Percentiles rank a stretch among this genome's conserved stretches.
These are phyloP conservation scores for Etheostoma spectabile DNA, from an alignment of 2,113 vertebrate genomes.

Conservation along the genomic window DNA sequence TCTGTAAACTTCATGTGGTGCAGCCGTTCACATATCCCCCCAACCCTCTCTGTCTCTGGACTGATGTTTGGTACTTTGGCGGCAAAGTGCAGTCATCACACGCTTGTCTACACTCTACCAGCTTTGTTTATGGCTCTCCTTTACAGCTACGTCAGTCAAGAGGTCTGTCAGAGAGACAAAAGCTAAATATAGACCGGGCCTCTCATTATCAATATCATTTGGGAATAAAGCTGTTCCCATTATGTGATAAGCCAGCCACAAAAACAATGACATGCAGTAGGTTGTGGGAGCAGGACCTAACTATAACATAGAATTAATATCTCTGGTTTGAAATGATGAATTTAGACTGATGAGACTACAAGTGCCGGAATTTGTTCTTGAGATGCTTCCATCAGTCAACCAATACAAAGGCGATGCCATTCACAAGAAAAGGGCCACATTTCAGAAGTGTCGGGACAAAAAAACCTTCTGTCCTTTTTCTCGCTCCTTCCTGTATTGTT, in stretches of 20 bases:
- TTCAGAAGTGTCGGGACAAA: constrained; percentile 19
- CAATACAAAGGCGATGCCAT: neutral
- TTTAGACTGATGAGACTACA: neutral
- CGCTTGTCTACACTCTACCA: constrained; percentile 65
- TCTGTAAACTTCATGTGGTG: constrained; percentile 43
- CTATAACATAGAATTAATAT: neutral
- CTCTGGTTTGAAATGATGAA: constrained; percentile 4
- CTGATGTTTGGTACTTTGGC: constrained; percentile 39
- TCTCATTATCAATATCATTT: constrained; percentile 76
- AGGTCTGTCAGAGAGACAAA: constrained; percentile 49
- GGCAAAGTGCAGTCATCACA: constrained; percentile 34
- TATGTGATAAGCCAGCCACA: constrained; percentile 52
- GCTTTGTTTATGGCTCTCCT: constrained; percentile 68
- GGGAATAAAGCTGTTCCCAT: constrained; percentile 52
- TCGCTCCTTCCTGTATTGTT: constrained; percentile 2
- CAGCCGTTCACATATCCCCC: constrained; percentile 6
- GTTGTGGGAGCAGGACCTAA: constrained; percentile 1
- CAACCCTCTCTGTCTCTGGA: constrained; percentile 14
- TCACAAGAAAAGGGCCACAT: constrained; percentile 17
- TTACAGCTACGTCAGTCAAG: constrained; percentile 41
- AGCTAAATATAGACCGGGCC: constrained; percentile 62
- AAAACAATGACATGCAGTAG: constrained; percentile 38
- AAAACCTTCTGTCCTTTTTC: neutral
- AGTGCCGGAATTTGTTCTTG: neutral
- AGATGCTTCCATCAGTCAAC: neutral